A percentile compares a stretch with the other conserved stretches of the same genome.
Conservation (phyloP, 2,888 invertebrate genomes). For the Argyresthia albistria region DNA sequence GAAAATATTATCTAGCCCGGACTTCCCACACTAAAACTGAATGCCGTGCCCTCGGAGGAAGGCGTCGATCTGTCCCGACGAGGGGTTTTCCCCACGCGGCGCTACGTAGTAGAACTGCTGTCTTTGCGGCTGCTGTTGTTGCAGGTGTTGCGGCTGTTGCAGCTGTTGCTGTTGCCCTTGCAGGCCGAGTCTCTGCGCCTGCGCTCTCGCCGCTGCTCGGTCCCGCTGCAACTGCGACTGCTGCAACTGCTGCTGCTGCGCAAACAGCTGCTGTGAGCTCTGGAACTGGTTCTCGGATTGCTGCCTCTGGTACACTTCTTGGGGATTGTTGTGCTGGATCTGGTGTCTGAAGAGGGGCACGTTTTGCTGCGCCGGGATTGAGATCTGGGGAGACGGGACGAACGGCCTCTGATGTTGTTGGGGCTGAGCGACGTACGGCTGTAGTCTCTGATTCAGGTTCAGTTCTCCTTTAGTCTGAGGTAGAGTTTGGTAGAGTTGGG, state of each 20-base stretch:
- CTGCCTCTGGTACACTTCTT: conserved; percentile 72
- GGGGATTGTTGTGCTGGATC: conserved; percentile 55
- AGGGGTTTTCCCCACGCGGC: conserved; percentile 58
- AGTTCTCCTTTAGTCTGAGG: conserved; percentile 82
- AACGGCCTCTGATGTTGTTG: conserved; percentile 65
- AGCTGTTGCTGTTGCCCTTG: conserved; percentile 19
- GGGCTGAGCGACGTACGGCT: conserved; percentile 79
- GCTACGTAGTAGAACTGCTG: conserved; percentile 75
- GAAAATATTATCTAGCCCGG: conserved; percentile 7
- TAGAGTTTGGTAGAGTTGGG: conserved; percentile 81
- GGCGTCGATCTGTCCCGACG: conserved; percentile 83
- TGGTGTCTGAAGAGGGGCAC: conserved; percentile 65
- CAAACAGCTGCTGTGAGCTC: conserved; percentile 76
- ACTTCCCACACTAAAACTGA: conserved; percentile 60
- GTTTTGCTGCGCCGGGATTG: conserved; percentile 43
- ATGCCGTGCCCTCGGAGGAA: conserved; percentile 83
- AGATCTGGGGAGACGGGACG: conserved; percentile 72
- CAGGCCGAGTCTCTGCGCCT: conserved; percentile 47
- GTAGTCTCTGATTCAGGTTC: conserved; percentile 80
- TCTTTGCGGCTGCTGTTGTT: conserved; percentile 22
- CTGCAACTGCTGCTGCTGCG: conserved; percentile 78
- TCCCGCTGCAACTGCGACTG: conserved; percentile 76
- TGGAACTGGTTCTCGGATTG: conserved; percentile 73
- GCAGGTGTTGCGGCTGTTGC: conserved; percentile 26
- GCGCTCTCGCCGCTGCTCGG: conserved; percentile 65